phyloP scores from a whole-genome alignment of 2,113 vertebrate genomes.

The Seriola rivoliana region DNA sequence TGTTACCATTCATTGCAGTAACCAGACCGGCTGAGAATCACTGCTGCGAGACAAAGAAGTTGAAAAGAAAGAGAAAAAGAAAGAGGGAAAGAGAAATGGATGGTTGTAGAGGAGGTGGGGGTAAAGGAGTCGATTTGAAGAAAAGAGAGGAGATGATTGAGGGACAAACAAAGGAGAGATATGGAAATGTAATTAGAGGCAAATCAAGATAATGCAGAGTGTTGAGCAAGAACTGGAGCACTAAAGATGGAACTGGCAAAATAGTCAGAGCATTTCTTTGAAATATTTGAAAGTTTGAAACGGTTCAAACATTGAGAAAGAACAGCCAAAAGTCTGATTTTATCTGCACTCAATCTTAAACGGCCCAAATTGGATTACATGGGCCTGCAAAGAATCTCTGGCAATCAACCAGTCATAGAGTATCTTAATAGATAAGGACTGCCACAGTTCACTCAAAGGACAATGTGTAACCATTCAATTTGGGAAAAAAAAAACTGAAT shows the following conservation, averaged over 20 bases:
- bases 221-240: constrained; percentile 36
- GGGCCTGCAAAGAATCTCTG: constrained; percentile 53
- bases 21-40: constrained; percentile 85
- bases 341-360: constrained; percentile 60
- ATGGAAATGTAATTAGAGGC: constrained; percentile 54
- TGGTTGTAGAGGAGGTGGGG: constrained; percentile 17
- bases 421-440: constrained; percentile 44
- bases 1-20: constrained; percentile 97
- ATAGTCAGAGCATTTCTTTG: constrained; percentile 32
- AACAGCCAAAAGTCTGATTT: constrained; percentile 52
- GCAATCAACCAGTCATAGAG: constrained; percentile 52
- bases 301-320: constrained; percentile 41
- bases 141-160: constrained; percentile 7
- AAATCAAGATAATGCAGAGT: constrained; percentile 44
- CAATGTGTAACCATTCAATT: constrained; percentile 27
- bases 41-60: constrained; percentile 79
- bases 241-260: constrained; percentile 34
- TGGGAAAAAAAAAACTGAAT: constrained; percentile 32
- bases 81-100: constrained; percentile 27
- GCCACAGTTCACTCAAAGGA: constrained; percentile 49
- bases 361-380: constrained; percentile 59
- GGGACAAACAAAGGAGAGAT: constrained; percentile 42
- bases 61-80: constrained; percentile 31
- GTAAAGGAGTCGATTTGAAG: constrained; percentile 8
- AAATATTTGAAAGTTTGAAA: constrained; percentile 50